Percentiles rank a stretch among this genome's conserved stretches.
Evolutionary conservation across 2,888 invertebrate genomes (phyloP).

Genomic region (Cantharis flavilabris): DNA sequence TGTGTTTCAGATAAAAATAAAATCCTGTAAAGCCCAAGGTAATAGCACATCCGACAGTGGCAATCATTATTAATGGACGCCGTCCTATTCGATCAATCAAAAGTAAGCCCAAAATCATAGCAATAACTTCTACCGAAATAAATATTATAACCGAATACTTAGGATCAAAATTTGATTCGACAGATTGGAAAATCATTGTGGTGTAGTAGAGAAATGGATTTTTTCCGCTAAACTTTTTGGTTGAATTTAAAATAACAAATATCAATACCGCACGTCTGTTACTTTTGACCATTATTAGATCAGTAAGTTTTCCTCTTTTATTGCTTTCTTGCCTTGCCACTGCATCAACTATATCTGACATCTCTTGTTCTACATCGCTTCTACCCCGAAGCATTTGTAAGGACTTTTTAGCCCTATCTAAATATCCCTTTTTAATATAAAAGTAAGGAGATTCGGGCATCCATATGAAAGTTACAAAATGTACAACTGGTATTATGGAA

Average conservation of each 20-base stretch:
- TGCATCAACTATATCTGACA: constrained; percentile 46
- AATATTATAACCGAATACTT: constrained; percentile 63
- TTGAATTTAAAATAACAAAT: constrained; percentile 61
- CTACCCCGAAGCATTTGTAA: constrained; percentile 64
- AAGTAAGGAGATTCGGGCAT: constrained; percentile 71
- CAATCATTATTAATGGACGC: constrained; percentile 64
- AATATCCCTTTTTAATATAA: constrained; percentile 53
- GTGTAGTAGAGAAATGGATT: constrained; percentile 61
- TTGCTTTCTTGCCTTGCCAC: constrained; percentile 55
- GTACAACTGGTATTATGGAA: constrained; percentile 62
- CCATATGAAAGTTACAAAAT: constrained; percentile 62
- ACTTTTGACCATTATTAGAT: constrained; percentile 60
- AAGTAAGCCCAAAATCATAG: constrained; percentile 61
- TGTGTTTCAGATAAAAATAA: constrained; percentile 57
- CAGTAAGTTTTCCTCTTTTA: constrained; percentile 57
- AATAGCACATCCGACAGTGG: constrained; percentile 54
- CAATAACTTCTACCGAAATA: constrained; percentile 63
- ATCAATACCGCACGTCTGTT: constrained; percentile 67
- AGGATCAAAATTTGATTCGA: constrained; percentile 56
- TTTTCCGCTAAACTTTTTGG: constrained; percentile 68
- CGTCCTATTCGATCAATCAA: constrained; percentile 69
- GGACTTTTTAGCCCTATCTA: constrained; percentile 58
- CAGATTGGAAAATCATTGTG: constrained; percentile 64
- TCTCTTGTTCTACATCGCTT: constrained; percentile 57
- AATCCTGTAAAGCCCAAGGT: constrained; percentile 52